Conservation (phyloP, 2,888 invertebrate genomes). For the Pseudeuparius sepicola region DNA sequence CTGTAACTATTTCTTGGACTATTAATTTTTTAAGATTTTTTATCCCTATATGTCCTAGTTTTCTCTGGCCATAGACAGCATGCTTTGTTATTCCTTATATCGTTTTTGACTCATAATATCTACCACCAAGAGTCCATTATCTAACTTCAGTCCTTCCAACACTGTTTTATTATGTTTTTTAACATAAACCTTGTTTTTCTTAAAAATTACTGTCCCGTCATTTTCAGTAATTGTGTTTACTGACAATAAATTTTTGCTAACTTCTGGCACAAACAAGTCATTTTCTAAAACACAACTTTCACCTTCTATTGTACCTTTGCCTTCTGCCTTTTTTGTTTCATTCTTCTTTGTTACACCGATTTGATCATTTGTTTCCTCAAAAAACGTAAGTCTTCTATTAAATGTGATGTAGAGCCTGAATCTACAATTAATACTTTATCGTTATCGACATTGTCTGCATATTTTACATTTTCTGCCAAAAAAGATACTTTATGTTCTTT, state of each 20-base stretch:
- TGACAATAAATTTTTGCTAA: constrained; percentile 2
- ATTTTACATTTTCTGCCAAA: background rate
- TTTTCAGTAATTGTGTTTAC: background rate
- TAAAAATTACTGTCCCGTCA: background rate
- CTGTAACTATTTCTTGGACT: background rate
- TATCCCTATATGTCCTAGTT: constrained; percentile 1
- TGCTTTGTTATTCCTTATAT: constrained; percentile 1
- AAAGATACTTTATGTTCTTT: background rate
- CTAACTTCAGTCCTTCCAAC: background rate
- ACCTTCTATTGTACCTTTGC: background rate
- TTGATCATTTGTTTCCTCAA: background rate
- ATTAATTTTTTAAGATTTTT: constrained; percentile 1
- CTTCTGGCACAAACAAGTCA: background rate
- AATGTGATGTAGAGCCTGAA: background rate
- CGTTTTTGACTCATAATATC: too few species aligned
- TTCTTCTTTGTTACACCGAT: constrained; percentile 2
- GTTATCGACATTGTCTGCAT: background rate
- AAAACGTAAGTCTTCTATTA: background rate
- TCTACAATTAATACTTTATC: background rate
- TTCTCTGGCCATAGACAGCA: background rate
- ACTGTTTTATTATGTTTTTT: background rate
- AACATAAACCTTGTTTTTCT: background rate
- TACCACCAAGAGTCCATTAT: background rate
- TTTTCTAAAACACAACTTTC: constrained; percentile 1
- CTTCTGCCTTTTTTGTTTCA: background rate